These are phyloP conservation scores for Sus cebifrons DNA, from an alignment of 2,797 vertebrate genomes.

Conservation along the genomic window DNA sequence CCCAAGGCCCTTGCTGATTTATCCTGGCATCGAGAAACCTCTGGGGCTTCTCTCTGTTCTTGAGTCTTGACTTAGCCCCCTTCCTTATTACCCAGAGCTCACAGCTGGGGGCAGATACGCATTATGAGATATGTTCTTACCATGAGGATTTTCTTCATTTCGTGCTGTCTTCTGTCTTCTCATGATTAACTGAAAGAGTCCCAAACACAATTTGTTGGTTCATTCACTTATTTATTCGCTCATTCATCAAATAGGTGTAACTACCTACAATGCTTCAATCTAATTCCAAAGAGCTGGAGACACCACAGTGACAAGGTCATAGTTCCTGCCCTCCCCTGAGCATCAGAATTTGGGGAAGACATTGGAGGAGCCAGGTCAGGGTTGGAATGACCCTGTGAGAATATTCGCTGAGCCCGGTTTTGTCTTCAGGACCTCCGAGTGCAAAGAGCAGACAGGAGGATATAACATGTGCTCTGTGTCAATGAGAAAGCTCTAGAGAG, in stretches of 20 bases:
- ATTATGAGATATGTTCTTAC: not conserved
- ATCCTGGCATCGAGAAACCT: not conserved
- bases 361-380: not conserved
- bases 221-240: not conserved
- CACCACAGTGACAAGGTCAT: not conserved
- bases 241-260: too few relatives aligned
- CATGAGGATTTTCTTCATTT: conserved; percentile 25
- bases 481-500: not conserved
- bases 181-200: conserved; percentile 38
- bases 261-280: not conserved
- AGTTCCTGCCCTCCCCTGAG: not conserved
- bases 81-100: not conserved
- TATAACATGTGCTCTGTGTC: too few relatives aligned
- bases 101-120: accelerated
- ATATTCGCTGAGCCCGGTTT: not conserved
- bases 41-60: not conserved
- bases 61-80: not conserved
- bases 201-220: not conserved
- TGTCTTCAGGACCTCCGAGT: not conserved
- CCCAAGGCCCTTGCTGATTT: not conserved
- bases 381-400: not conserved
- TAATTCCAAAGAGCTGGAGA: not conserved
- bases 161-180: not conserved
- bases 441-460: not conserved
- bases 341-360: not conserved